Evolutionary conservation across 1,140 invertebrate genomes (phyloP).

Genomic region (Calycopis cecrops): DNA sequence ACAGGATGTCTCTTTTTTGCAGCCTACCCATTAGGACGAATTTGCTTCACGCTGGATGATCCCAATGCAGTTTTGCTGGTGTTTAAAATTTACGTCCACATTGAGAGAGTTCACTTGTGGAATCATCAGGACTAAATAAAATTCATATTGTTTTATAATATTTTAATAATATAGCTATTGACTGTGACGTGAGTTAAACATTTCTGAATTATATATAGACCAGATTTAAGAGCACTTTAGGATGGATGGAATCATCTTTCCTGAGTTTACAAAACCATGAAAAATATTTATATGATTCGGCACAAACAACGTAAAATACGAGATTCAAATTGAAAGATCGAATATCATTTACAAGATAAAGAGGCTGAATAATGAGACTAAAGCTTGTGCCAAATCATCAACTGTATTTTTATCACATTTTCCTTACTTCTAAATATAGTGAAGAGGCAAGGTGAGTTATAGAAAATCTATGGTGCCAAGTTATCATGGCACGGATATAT

Average conservation of each 20-base stretch:
- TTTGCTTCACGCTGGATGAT: too few species aligned
- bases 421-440: conserved; percentile 24
- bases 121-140: too few species aligned
- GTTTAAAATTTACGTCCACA: too few species aligned
- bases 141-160: conserved; percentile 44
- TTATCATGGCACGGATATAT: conserved; percentile 49
- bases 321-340: conserved; percentile 19
- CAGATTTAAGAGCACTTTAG: conserved; percentile 70
- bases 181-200: conserved; percentile 53
- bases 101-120: not conserved
- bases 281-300: conserved; percentile 48
- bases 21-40: too few species aligned
- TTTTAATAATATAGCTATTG: conserved; percentile 67
- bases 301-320: conserved; percentile 26
- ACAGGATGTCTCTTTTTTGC: too few species aligned
- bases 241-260: conserved; percentile 71
- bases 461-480: conserved; percentile 18
- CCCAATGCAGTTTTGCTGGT: too few species aligned
- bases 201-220: conserved; percentile 57
- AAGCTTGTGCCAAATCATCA: conserved; percentile 54
- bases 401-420: conserved; percentile 63
- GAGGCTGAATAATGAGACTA: conserved; percentile 30
- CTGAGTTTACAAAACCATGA: conserved; percentile 51
- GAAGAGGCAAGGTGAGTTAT: conserved; percentile 15
- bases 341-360: conserved; percentile 11